Conservation (phyloP, 2,888 invertebrate genomes). For the Eupithecia tripunctaria region DNA sequence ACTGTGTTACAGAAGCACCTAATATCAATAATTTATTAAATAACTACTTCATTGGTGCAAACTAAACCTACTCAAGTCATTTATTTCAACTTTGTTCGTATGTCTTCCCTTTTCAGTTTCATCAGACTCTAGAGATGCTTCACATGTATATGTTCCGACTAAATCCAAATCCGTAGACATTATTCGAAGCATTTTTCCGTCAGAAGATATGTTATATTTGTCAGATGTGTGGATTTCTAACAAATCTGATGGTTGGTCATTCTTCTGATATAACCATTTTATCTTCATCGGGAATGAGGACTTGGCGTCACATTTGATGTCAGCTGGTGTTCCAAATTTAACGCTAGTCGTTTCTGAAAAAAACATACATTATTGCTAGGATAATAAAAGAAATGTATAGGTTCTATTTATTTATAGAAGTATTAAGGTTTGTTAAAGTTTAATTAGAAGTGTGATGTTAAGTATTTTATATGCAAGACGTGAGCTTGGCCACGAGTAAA, state of each 20-base stretch:
- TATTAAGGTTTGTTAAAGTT: not conserved
- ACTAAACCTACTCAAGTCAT: conserved; percentile 32
- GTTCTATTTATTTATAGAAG: not conserved
- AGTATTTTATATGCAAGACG: not conserved
- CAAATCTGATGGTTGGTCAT: not conserved
- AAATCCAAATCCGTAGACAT: conserved; percentile 23
- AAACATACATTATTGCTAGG: not conserved
- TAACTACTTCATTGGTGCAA: not conserved
- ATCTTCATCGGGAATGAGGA: conserved; percentile 16
- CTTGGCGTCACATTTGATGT: conserved; percentile 13
- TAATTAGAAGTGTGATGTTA: not conserved
- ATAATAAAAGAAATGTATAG: no score
- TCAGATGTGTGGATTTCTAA: conserved; percentile 18
- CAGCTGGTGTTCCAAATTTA: conserved; percentile 4
- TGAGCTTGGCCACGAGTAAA: not conserved
- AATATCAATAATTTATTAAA: not conserved
- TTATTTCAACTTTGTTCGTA: conserved; percentile 29
- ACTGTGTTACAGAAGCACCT: not conserved
- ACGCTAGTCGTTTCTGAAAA: conserved; percentile 19
- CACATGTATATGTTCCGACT: conserved; percentile 37
- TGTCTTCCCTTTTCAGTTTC: conserved; percentile 20
- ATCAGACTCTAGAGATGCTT: conserved; percentile 30
- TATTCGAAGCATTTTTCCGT: conserved; percentile 23
- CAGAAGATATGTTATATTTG: conserved; percentile 21
- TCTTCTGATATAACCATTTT: conserved; percentile 30